Conservation (phyloP, 2,797 vertebrate species). For the Catostomus latipinnis region DNA sequence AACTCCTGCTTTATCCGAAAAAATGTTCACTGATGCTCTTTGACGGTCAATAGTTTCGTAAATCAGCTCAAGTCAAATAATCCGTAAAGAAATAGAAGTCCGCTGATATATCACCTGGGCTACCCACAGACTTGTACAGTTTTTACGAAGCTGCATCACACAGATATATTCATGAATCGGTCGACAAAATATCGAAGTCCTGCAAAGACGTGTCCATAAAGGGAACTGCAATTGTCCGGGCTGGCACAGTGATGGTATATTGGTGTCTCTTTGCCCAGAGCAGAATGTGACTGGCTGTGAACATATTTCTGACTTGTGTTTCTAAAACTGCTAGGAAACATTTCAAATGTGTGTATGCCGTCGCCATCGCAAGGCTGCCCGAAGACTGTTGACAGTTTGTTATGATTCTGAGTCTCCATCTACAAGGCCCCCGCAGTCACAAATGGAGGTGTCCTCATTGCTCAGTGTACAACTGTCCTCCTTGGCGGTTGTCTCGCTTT, state of each 20-base stretch:
- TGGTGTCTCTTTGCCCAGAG: constrained; percentile 87
- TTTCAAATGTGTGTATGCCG: constrained; percentile 86
- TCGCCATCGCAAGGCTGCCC: constrained; percentile 83
- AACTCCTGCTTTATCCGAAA: neutral
- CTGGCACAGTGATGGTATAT: constrained; percentile 86
- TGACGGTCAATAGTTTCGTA: constrained; percentile 86
- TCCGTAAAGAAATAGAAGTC: constrained; percentile 94
- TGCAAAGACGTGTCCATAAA: constrained; percentile 87
- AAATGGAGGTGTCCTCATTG: constrained; percentile 81
- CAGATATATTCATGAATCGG: constrained; percentile 82
- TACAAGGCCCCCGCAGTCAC: constrained; percentile 79
- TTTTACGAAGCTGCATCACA: constrained; percentile 85
- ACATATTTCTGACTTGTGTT: constrained; percentile 99
- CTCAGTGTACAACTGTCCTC: constrained; percentile 78
- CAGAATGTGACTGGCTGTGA: constrained; percentile 86
- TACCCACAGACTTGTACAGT: constrained; percentile 86
- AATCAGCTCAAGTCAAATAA: constrained; percentile 89
- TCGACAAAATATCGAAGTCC: constrained; percentile 87
- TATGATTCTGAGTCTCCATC: constrained; percentile 86
- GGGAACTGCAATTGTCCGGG: constrained; percentile 88
- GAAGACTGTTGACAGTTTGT: constrained; percentile 81
- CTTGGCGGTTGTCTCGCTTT: constrained; percentile 74
- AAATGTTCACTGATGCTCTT: constrained; percentile 11
- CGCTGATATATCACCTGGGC: constrained; percentile 84
- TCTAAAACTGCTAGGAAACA: constrained; percentile 91